A percentile compares a stretch with the other conserved stretches of the same genome.
Conservation (phyloP, 1,140 invertebrate species). For the Drosophila persimilis region DNA sequence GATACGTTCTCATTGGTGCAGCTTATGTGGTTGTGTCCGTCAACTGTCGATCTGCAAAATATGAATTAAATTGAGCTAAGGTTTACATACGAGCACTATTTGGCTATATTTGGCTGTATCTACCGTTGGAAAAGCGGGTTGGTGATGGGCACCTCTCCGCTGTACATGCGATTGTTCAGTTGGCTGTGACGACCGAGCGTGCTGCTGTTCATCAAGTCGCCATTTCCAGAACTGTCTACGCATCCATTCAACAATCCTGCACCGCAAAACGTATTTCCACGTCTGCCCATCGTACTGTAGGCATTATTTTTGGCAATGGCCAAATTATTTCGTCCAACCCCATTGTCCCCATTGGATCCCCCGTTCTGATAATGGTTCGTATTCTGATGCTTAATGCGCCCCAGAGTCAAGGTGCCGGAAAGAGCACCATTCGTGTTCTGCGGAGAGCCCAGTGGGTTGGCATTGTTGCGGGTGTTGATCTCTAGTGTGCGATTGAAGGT, state of each 20-base stretch:
- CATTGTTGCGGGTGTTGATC: conserved; percentile 81
- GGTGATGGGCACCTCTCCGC: conserved; percentile 84
- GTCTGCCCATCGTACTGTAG: conserved; percentile 84
- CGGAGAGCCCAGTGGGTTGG: conserved; percentile 72
- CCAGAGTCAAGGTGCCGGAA: conserved; percentile 78
- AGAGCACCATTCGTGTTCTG: conserved; percentile 42
- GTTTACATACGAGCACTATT: too few species aligned
- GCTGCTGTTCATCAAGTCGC: conserved; percentile 74
- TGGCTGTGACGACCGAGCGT: conserved; percentile 76
- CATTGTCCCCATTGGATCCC: conserved; percentile 70
- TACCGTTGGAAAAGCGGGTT: conserved; percentile 84
- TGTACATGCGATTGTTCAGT: conserved; percentile 70
- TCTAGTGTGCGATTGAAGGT: conserved; percentile 81
- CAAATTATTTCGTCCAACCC: conserved; percentile 74
- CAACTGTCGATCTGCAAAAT: conserved; percentile 84
- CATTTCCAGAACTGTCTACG: conserved; percentile 31
- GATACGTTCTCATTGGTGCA: conserved; percentile 93
- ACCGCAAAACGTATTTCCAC: conserved; percentile 83
- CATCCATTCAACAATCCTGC: conserved; percentile 49
- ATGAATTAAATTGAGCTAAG: conserved; percentile 1
- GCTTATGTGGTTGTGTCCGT: conserved; percentile 87
- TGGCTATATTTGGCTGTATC: not conserved
- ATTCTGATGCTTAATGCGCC: conserved; percentile 79
- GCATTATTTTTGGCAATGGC: conserved; percentile 83
- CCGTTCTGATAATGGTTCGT: conserved; percentile 81